Percentiles rank a stretch among this genome's conserved stretches.
These are phyloP conservation scores for Trididemnum nubilum DNA, from an alignment of 23 tunicate species.

Conservation along the genomic window DNA sequence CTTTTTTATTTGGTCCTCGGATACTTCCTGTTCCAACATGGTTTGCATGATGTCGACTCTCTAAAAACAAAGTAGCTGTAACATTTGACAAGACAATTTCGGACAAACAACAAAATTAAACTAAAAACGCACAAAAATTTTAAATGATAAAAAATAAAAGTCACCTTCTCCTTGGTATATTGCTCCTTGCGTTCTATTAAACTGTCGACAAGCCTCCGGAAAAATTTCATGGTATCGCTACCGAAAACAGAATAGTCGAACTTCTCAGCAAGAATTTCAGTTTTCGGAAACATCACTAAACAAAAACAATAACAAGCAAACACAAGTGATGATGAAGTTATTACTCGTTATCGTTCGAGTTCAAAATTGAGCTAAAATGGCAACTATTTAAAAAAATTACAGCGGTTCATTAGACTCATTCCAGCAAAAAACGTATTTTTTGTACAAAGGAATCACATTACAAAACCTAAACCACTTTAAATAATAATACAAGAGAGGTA, in stretches of 20 bases:
- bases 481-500: no score
- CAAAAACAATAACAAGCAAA: background rate
- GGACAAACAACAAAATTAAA: no score
- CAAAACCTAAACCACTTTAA: no score
- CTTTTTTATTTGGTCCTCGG: slow-evolving; percentile 36
- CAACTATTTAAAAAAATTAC: no score
- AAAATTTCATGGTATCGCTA: slow-evolving; percentile 15
- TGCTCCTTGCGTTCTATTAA: slow-evolving; percentile 26
- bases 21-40: slow-evolving; percentile 65
- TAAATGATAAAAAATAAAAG: no score
- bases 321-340: no score
- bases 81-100: no score
- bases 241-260: slow-evolving; percentile 42
- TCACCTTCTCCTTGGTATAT: background rate
- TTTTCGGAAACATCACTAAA: slow-evolving; percentile 56
- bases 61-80: slow-evolving; percentile 24
- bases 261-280: slow-evolving; percentile 46
- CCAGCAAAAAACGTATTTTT: no score
- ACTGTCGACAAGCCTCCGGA: slow-evolving; percentile 18
- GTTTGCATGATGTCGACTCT: slow-evolving; percentile 62
- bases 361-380: no score
- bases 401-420: no score
- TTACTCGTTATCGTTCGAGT: no score
- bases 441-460: no score
- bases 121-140: background rate